Base-by-base conservation (phyloP, 2,113 vertebrate species). In the Grammomys surdaster region DNA sequence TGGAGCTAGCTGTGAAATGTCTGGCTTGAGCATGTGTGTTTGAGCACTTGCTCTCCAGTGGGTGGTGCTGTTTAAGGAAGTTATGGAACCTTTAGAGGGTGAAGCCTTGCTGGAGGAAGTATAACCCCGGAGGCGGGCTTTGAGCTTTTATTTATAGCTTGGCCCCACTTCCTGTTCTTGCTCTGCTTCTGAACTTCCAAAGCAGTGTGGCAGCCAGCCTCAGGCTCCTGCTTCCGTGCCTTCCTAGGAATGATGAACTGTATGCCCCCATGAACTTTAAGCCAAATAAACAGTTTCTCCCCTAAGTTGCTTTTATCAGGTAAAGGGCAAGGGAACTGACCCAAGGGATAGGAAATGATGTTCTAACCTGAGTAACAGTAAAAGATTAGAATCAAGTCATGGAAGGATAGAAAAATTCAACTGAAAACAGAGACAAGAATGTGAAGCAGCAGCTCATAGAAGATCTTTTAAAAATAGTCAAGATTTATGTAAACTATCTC, bases 401-500 rank as follows among this genome's bases (percentile, higher is more conserved):
- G 78, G 90, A 84, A 84, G 69, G 58, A 88, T 93, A 93, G 60
- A 87, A 82, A 75, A 88, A 31, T 67, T 13, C 67, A 60, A 87
- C 13, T 89, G 26, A 67, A 96, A 95, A 94, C 73, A 60, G 10
- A 84, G 17, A 43, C 65, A 86, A 94, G 22, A 17, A 73, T 46
- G 80, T 65, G 90, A 86, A 81, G 31, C 40, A 26, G 11, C 69
- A 90, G 88, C 54, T 95, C 56, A 93, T 4, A 88, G 56, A 80
- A 75, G 22, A 95, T 92, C 92, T 77, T 81, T 91, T 78, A 48
- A 67, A 92, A 95, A 94, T 56, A 3, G 31, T 78, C 60, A 88
- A 92, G 63, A 82, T 75, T 63, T 80, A 48, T 26, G 40, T 70
- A 85, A 91, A 69, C 56, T 75, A 14, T 9, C 73, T n/a, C 31